Conservation (phyloP, 1,140 invertebrate genomes). For the Schmidtea mediterranea region DNA sequence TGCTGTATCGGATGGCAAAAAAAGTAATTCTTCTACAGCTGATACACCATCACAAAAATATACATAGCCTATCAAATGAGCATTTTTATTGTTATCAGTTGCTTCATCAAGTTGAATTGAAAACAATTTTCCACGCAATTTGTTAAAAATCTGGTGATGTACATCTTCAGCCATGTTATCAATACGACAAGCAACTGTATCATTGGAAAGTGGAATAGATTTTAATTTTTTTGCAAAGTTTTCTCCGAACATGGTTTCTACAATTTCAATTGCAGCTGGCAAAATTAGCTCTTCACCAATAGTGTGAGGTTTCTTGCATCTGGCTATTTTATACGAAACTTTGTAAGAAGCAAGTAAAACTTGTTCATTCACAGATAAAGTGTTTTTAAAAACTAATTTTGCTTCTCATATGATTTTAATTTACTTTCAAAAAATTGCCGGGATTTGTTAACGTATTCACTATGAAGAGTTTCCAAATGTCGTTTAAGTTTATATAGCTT, state of each 20-base stretch:
- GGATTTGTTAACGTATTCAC: not conserved
- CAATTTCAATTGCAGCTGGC: not conserved
- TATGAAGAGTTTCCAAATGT: conserved; percentile 1
- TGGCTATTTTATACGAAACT: not conserved
- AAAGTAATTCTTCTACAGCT: no score
- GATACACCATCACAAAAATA: no score
- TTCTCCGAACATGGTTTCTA: not conserved
- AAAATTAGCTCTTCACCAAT: not conserved
- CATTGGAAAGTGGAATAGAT: not conserved
- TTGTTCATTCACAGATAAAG: not conserved
- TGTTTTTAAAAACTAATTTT: not conserved
- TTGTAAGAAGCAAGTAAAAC: not conserved
- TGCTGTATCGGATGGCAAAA: no score
- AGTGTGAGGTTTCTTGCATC: not conserved
- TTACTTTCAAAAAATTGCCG: not conserved
- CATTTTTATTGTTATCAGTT: no score
- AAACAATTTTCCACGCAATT: no score
- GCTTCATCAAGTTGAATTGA: no score
- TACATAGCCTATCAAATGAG: no score
- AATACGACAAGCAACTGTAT: conserved; percentile 1
- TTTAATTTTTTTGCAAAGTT: not conserved
- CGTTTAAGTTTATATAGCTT: not conserved
- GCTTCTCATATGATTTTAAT: not conserved
- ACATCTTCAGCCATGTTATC: not conserved
- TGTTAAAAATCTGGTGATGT: not conserved